Conservation (phyloP, 2,888 invertebrate species). For the Zhengitettix transpicula region DNA sequence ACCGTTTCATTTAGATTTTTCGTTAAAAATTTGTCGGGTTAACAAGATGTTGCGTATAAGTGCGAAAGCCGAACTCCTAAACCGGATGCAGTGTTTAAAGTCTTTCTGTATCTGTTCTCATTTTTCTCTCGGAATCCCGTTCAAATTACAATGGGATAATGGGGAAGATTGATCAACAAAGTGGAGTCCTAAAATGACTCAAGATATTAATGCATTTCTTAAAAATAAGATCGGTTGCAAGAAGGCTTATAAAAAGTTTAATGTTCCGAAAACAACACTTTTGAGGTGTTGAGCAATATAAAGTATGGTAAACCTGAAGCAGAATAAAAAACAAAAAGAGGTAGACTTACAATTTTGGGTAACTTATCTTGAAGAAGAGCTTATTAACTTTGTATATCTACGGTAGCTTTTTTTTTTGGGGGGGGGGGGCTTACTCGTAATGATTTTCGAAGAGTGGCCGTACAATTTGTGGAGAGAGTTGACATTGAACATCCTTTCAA, state of each 20-base stretch:
- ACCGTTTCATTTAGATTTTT: constrained; percentile 3
- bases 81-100: constrained; percentile 1
- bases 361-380: neutral
- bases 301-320: constrained; percentile 6
- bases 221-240: neutral
- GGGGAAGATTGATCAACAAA: constrained; percentile 5
- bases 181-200: constrained; percentile 1
- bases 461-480: constrained; percentile 7
- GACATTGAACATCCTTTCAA: constrained; percentile 8
- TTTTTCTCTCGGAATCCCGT: neutral
- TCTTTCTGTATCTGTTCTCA: neutral
- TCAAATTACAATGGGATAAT: constrained; percentile 4
- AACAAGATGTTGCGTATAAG: neutral
- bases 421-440: constrained; percentile 8
- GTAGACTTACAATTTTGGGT: constrained; percentile 4
- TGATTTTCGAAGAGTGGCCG: constrained; percentile 8
- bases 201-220: constrained; percentile 5
- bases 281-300: constrained; percentile 2
- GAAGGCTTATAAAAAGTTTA: constrained; percentile 1
- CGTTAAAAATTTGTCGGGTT: constrained; percentile 2
- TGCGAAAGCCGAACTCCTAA: neutral
- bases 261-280: constrained; percentile 7
- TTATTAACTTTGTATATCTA: neutral
- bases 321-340: constrained; percentile 6
- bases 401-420: constrained; percentile 7